These are phyloP conservation scores for Philaenus spumarius DNA, from an alignment of 1,140 invertebrate genomes.

Conservation along the genomic window DNA sequence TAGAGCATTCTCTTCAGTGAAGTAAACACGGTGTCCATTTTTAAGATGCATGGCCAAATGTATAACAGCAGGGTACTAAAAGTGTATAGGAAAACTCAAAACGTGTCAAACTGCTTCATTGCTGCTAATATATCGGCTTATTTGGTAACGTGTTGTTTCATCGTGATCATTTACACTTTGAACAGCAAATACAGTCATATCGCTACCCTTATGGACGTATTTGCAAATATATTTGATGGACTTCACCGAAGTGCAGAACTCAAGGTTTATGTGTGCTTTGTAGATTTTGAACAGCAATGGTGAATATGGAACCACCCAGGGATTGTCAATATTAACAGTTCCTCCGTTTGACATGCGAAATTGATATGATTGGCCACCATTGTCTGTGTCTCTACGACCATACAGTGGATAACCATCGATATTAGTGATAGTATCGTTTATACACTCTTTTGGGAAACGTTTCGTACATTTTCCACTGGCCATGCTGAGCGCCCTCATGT, in stretches of 20 bases:
- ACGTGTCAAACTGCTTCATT: conserved; percentile 41
- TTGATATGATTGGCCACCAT: conserved; percentile 11
- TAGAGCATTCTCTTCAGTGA: conserved; percentile 20
- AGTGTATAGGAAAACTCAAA: conserved; percentile 35
- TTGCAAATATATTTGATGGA: too few relatives aligned
- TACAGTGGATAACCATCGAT: conserved; percentile 39
- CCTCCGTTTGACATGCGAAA: conserved; percentile 3
- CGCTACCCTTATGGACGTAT: too few relatives aligned
- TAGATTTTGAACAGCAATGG: conserved; percentile 35
- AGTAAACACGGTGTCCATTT: conserved; percentile 33
- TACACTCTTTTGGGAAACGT: conserved; percentile 35
- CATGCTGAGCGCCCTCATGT: conserved; percentile 43
- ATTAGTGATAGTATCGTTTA: conserved; percentile 29
- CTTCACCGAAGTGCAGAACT: conserved; percentile 38
- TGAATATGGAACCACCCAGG: conserved; percentile 40
- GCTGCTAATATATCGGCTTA: conserved; percentile 40
- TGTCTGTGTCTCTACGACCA: conserved; percentile 26
- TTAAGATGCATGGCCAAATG: conserved; percentile 37
- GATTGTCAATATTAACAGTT: conserved; percentile 30
- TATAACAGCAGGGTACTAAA: conserved; percentile 35
- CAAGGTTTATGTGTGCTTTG: conserved; percentile 40
- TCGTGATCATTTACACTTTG: conserved; percentile 17
- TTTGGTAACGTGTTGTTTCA: conserved; percentile 19
- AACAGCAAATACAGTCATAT: too few relatives aligned
- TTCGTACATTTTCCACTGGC: too few relatives aligned